phyloP scores from a whole-genome alignment of 1,140 invertebrate species.

The Marisa cornuarietis region DNA sequence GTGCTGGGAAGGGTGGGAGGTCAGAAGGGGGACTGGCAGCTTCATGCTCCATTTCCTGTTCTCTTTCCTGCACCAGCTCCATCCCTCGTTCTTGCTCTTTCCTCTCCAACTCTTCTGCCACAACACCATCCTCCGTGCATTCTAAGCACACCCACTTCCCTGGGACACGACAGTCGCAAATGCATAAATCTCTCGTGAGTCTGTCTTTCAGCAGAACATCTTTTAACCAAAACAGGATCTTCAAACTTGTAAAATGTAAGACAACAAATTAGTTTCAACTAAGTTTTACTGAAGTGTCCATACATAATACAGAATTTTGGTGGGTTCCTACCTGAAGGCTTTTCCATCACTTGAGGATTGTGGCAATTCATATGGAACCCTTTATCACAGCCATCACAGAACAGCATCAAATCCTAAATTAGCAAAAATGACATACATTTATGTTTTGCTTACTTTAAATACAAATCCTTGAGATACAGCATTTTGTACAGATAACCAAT shows the following conservation, averaged over 20 bases:
- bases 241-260: too few relatives aligned
- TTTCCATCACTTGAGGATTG: constrained; percentile 60
- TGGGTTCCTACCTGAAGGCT: constrained; percentile 54
- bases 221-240: too few relatives aligned
- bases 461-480: too few relatives aligned
- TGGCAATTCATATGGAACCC: constrained; percentile 84
- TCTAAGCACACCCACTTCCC: constrained; percentile 45
- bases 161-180: neutral
- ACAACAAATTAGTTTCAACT: too few relatives aligned
- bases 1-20: too few relatives aligned
- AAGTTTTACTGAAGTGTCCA: too few relatives aligned
- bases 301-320: neutral
- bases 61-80: neutral
- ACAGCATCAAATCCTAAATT: constrained; percentile 75
- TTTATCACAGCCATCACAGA: constrained; percentile 84
- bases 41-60: neutral
- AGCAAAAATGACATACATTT: too few relatives aligned
- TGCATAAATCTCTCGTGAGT: too few relatives aligned
- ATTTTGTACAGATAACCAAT: too few relatives aligned
- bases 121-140: constrained; percentile 35
- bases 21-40: neutral
- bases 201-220: too few relatives aligned
- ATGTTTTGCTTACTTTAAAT: too few relatives aligned
- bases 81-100: constrained; percentile 12
- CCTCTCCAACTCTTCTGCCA: constrained; percentile 24